Evolutionary conservation across 2,113 vertebrate genomes (phyloP).

Genomic region (Ardeotis arabs): DNA sequence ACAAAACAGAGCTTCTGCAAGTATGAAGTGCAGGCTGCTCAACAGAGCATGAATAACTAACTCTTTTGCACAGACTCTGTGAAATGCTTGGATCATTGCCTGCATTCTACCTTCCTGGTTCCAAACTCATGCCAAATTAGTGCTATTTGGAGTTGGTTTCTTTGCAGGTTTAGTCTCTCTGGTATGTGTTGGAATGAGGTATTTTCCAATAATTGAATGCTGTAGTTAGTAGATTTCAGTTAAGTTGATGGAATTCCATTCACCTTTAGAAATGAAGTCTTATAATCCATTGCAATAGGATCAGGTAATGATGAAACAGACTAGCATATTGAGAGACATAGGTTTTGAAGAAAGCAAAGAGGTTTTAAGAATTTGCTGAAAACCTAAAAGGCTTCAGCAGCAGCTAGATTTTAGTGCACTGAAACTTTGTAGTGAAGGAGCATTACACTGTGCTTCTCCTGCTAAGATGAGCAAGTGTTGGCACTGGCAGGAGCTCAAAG

Average conservation of each 20-base stretch:
- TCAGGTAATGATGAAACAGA: background rate
- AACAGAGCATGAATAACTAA: background rate
- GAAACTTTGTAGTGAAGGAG: background rate
- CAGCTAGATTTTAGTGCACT: background rate
- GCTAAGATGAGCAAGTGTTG: background rate
- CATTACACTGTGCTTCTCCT: background rate
- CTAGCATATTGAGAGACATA: background rate
- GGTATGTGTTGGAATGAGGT: background rate
- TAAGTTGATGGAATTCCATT: background rate
- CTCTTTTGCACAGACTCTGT: background rate
- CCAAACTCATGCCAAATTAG: background rate
- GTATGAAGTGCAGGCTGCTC: slow-evolving; percentile 22
- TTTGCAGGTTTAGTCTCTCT: background rate
- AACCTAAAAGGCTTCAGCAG: background rate
- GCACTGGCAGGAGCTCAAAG: background rate
- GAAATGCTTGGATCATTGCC: background rate
- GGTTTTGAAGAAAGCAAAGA: background rate
- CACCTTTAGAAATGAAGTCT: background rate
- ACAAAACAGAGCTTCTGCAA: slow-evolving; percentile 55
- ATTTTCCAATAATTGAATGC: background rate
- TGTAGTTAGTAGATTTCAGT: background rate
- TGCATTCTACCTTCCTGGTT: background rate
- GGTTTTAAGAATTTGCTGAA: background rate
- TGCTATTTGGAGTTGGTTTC: background rate
- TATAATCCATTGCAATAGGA: background rate